Conservation (phyloP, 2,888 invertebrate species). For the Callinectes sapidus region DNA sequence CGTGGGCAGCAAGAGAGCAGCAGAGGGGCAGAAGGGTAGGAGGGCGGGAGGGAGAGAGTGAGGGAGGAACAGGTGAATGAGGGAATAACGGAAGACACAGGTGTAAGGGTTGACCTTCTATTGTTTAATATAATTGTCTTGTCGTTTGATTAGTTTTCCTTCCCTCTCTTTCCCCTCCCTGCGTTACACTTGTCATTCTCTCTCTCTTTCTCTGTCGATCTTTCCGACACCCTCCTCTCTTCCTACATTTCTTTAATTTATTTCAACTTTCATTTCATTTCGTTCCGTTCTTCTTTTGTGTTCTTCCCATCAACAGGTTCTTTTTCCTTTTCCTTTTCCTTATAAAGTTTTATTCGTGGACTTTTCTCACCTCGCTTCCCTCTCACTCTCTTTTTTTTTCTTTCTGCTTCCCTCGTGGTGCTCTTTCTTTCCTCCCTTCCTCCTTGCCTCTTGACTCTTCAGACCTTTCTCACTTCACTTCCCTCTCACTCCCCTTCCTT, state of each 20-base stretch:
- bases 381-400: background rate
- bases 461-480: background rate
- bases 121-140: background rate
- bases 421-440: background rate
- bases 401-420: background rate
- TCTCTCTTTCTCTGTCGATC: background rate
- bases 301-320: background rate
- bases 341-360: background rate
- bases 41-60: background rate
- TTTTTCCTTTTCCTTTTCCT: background rate
- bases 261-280: background rate
- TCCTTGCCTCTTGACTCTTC: background rate
- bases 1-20: background rate
- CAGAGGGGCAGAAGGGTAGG: background rate
- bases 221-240: background rate
- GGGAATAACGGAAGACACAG: background rate
- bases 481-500: too few relatives aligned
- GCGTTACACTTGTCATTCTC: background rate
- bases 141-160: background rate
- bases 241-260: background rate
- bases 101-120: background rate
- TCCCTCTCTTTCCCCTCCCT: background rate
- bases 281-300: background rate
- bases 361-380: background rate
- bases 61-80: background rate